Percentiles rank a stretch among this genome's conserved stretches.
Conservation (phyloP, 2,888 invertebrate genomes). For the Hemaris fuciformis region DNA sequence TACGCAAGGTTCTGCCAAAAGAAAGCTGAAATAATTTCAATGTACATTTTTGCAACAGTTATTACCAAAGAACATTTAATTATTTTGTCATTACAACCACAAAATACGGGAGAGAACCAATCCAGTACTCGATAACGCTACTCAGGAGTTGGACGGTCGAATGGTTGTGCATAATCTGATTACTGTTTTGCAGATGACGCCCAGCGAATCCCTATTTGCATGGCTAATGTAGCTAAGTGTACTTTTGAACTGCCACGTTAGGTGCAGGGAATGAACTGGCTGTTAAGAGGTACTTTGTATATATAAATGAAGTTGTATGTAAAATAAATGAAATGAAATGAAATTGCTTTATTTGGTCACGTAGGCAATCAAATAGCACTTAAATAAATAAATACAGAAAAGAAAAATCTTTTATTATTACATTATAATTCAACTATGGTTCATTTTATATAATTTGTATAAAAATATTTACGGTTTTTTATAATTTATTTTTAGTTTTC, state of each 20-base stretch:
- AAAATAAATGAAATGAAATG: too few relatives aligned
- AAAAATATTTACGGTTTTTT: too few relatives aligned
- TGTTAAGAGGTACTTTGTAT: background rate
- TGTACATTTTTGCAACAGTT: too few relatives aligned
- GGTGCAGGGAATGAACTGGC: background rate
- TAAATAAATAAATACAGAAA: too few relatives aligned
- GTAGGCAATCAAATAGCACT: too few relatives aligned
- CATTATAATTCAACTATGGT: too few relatives aligned
- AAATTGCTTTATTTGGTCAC: too few relatives aligned
- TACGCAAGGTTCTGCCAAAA: too few relatives aligned
- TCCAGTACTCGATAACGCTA: background rate
- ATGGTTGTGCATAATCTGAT: constrained; percentile 60
- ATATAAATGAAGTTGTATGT: background rate
- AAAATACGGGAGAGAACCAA: background rate
- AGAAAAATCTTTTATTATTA: too few relatives aligned
- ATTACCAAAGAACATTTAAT: background rate
- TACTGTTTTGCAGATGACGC: constrained; percentile 49
- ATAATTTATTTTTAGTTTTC: too few relatives aligned
- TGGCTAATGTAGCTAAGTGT: constrained; percentile 71
- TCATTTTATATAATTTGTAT: too few relatives aligned
- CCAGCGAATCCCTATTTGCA: constrained; percentile 59
- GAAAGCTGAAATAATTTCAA: too few relatives aligned
- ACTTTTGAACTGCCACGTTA: constrained; percentile 44
- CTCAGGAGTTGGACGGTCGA: constrained; percentile 25
- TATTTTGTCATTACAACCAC: background rate